Percentiles rank a stretch among this genome's conserved stretches.
Evolutionary conservation across 2,797 vertebrate species (phyloP).

Genomic region (Alca torda): DNA sequence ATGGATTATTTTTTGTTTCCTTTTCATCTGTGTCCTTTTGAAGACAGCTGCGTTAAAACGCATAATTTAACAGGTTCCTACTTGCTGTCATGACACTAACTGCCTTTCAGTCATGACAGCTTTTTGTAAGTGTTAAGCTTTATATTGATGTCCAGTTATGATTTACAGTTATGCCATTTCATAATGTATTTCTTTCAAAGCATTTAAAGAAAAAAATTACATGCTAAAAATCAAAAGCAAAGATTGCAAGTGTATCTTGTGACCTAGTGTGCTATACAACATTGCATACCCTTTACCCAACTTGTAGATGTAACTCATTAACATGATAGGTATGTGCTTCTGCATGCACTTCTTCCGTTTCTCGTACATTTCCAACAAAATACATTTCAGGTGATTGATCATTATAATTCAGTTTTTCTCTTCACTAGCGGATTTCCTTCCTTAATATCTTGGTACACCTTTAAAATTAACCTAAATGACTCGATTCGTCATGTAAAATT

Average conservation of each 20-base stretch:
- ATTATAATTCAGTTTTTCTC: not conserved
- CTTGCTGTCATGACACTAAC: slow-evolving; percentile 24
- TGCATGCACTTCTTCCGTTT: not conserved
- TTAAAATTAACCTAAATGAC: not conserved
- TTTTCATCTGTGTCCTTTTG: slow-evolving; percentile 32
- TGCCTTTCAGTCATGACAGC: slow-evolving; percentile 26
- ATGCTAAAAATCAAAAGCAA: not conserved
- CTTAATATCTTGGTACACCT: not conserved
- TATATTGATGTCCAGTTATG: slow-evolving; percentile 38
- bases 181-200: not conserved
- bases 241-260: not conserved
- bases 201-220: not conserved
- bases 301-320: not conserved
- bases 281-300: not conserved
- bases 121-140: slow-evolving; percentile 8
- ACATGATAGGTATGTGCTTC: not conserved
- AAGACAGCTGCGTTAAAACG: not conserved
- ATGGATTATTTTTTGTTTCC: not conserved
- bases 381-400: not conserved
- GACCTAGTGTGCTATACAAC: not conserved
- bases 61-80: slow-evolving; percentile 45
- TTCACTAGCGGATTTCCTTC: not conserved
- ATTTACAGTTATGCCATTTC: not conserved
- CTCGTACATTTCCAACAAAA: not conserved
- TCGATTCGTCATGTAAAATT: not conserved